Base-by-base conservation (phyloP, 2,113 vertebrate genomes). In the Ursus arctos region DNA sequence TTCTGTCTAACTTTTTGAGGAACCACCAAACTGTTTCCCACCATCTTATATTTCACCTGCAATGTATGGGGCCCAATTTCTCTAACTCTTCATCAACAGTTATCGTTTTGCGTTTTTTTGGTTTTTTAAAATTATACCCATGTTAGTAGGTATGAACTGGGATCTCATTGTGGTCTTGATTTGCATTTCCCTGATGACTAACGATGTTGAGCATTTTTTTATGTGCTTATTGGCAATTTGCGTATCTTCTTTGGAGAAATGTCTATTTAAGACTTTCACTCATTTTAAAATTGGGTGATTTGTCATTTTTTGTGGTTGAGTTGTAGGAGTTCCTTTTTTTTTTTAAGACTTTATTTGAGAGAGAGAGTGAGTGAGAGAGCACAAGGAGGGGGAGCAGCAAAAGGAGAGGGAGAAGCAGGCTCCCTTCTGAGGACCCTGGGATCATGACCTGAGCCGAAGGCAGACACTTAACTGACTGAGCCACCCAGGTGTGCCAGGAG, bases 241-340 rank as follows among this genome's bases (percentile, higher is more conserved):
- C 67, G 7, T 67, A 55, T 36, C 53, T 74, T 57, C 87, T 88
- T 91, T 80, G 91, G 71, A 67, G 61, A 87, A 92, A 84, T 67
- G 63, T 88, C 88, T 88, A 53, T 86, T 85, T 85, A 87, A 79
- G 40, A 79, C 80, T 55, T 91, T 87, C 77, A 3, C 26, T 71
- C 18, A 53, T 36, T 92, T 92, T 61, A 84, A n/a, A 95, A 88
- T 53, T 88, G 40, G 83, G 24, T 76, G 85, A 53, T 86, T 80
- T 79, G 51, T 61, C 81, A 79, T 51, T 91, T 91, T 49, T 57
- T 67, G 57, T 63, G 63, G n/a, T 47, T 85, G 28, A 76, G 53
- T 36, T 82, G 61, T 40, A 91, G 28, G 76, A 79, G 31, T 65
- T 74, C 69, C 24, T 91, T 51, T 61, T 65, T n/a, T 69, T 69